A percentile compares a stretch with the other conserved stretches of the same genome.
Conservation (phyloP, 2,113 vertebrate genomes). For the Hemibagrus wyckioides region DNA sequence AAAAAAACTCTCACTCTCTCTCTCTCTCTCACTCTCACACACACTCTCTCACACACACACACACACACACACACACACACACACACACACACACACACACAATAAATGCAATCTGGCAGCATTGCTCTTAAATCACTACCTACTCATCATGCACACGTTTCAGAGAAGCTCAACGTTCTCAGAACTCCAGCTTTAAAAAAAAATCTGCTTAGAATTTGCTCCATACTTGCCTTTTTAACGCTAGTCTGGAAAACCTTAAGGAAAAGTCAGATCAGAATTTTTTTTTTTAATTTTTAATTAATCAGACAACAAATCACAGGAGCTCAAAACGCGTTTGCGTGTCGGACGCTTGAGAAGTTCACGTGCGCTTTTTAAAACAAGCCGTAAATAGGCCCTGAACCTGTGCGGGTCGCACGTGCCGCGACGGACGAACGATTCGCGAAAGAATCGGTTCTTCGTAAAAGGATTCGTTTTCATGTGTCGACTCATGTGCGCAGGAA, state of each 20-base stretch:
- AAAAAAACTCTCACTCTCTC: background rate
- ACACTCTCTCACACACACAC: too few species aligned
- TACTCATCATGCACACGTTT: background rate
- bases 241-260: background rate
- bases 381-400: background rate
- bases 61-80: too few species aligned
- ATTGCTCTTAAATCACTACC: background rate
- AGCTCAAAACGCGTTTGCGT: background rate
- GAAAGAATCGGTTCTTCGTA: background rate
- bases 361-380: background rate
- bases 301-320: background rate
- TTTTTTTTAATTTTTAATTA: background rate
- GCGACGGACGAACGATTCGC: background rate
- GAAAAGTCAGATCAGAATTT: background rate
- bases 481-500: background rate
- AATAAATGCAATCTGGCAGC: background rate
- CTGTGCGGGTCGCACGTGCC: background rate
- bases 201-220: background rate
- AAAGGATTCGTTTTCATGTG: background rate
- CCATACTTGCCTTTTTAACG: background rate
- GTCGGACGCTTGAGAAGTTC: background rate
- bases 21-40: too few species aligned
- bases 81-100: too few species aligned
- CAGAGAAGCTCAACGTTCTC: background rate
- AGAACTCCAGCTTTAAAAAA: background rate